phyloP scores from a whole-genome alignment of 2,888 invertebrate species.

The Hoplodrina ambigua region DNA sequence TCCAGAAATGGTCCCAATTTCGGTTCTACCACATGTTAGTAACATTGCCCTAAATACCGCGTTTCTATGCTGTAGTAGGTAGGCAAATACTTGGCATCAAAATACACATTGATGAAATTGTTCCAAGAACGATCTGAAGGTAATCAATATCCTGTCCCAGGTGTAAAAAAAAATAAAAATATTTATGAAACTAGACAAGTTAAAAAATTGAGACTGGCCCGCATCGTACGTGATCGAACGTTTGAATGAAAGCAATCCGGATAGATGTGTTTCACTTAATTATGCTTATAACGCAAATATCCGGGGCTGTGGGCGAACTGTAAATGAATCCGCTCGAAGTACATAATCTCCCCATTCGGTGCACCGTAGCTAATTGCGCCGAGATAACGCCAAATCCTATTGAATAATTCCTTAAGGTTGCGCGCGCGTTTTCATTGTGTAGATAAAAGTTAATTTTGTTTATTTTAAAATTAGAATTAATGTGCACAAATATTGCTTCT shows the following conservation, averaged over 20 bases:
- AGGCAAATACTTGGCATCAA: constrained; percentile 13
- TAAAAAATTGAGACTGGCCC: constrained; percentile 47
- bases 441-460: neutral
- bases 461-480: neutral
- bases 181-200: constrained; percentile 50
- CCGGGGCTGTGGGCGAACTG: constrained; percentile 30
- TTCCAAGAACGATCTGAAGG: constrained; percentile 25
- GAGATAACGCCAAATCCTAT: constrained; percentile 40
- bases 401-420: constrained; percentile 24
- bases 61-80: constrained; percentile 12
- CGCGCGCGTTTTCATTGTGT: neutral
- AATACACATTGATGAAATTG: constrained; percentile 22
- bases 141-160: constrained; percentile 33
- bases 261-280: constrained; percentile 49
- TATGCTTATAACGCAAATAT: constrained; percentile 51
- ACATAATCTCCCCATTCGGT: constrained; percentile 37
- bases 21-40: constrained; percentile 12
- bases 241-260: constrained; percentile 41
- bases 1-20: constrained; percentile 14
- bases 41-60: constrained; percentile 15
- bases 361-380: constrained; percentile 39
- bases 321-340: constrained; percentile 34
- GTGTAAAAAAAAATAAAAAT: constrained; percentile 39
- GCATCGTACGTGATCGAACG: constrained; percentile 51
- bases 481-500: neutral